phyloP scores from a whole-genome alignment of 2,888 invertebrate species.

The Adelognathus sp. region DNA sequence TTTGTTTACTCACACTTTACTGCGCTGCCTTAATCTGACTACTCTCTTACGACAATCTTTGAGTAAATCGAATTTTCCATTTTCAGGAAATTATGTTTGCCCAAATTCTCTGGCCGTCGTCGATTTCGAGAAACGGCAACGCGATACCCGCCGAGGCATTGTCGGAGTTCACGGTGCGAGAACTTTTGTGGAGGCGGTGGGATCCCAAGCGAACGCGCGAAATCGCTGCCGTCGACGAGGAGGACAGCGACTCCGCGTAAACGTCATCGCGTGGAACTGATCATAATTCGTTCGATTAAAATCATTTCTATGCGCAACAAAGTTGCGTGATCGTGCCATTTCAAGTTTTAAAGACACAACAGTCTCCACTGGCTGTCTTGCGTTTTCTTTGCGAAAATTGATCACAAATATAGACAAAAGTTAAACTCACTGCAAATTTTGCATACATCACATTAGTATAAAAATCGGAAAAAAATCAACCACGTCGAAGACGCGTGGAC shows the following conservation, averaged over 20 bases:
- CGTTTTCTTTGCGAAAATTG: neutral
- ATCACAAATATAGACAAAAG: too few species aligned
- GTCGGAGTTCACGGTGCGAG: conserved; percentile 84
- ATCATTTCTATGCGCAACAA: neutral
- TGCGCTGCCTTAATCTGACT: too few species aligned
- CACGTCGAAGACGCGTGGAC: too few species aligned
- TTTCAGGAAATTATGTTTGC: conserved; percentile 87
- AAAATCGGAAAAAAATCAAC: too few species aligned
- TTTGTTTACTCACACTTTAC: too few species aligned
- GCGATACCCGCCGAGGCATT: conserved; percentile 82
- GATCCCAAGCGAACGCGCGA: conserved; percentile 81
- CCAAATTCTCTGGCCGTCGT: conserved; percentile 83
- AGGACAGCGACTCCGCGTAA: conserved; percentile 69
- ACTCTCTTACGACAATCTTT: too few species aligned
- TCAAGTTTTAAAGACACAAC: neutral
- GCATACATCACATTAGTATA: too few species aligned
- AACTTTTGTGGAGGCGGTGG: conserved; percentile 86
- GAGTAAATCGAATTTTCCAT: conserved; percentile 23
- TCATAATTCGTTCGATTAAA: neutral
- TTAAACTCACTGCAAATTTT: too few species aligned
- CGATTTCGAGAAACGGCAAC: conserved; percentile 69
- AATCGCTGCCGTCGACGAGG: conserved; percentile 73
- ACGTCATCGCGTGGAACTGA: neutral
- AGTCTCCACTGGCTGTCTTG: neutral
- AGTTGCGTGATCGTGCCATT: neutral